phyloP scores from a whole-genome alignment of 1,140 invertebrate genomes.

The Zaprionus ornatus region DNA sequence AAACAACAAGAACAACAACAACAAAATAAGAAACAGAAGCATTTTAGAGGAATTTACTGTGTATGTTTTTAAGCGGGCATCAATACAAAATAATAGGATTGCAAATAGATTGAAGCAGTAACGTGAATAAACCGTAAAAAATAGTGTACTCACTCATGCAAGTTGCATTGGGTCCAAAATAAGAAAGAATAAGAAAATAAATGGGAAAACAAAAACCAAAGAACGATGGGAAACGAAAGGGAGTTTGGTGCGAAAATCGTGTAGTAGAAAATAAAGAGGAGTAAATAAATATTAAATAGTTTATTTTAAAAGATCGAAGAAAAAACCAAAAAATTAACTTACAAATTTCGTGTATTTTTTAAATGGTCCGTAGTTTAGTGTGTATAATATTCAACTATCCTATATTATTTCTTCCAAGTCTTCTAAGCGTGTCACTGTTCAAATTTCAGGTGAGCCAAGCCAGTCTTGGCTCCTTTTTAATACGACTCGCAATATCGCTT shows the following conservation, averaged over 20 bases:
- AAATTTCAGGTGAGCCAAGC: conserved; percentile 1
- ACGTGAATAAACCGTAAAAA: conserved; percentile 24
- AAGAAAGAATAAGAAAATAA: conserved; percentile 23
- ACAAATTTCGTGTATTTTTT: conserved; percentile 66
- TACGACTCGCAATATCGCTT: background rate
- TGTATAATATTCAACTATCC: conserved; percentile 52
- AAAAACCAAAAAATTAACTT: conserved; percentile 22
- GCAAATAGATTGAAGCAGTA: conserved; percentile 52
- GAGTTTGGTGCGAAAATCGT: conserved; percentile 31
- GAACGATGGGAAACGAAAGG: background rate
- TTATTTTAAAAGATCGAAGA: conserved; percentile 8
- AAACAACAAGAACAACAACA: conserved; percentile 29
- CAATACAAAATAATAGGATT: conserved; percentile 43
- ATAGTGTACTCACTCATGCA: conserved; percentile 62
- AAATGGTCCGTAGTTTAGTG: conserved; percentile 75
- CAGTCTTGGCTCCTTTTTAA: conserved; percentile 3
- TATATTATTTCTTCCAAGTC: conserved; percentile 36
- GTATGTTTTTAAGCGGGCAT: conserved; percentile 67
- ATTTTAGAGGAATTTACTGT: conserved; percentile 80
- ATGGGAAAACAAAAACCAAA: conserved; percentile 18
- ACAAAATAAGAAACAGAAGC: conserved; percentile 68
- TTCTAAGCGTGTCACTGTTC: conserved; percentile 2
- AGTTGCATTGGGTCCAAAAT: conserved; percentile 73
- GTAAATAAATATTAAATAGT: conserved; percentile 33
- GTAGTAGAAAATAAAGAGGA: conserved; percentile 31